A percentile compares a stretch with the other conserved stretches of the same genome.
Evolutionary conservation across 2,797 vertebrate species (phyloP).

Genomic region (Cheirogaleus major): DNA sequence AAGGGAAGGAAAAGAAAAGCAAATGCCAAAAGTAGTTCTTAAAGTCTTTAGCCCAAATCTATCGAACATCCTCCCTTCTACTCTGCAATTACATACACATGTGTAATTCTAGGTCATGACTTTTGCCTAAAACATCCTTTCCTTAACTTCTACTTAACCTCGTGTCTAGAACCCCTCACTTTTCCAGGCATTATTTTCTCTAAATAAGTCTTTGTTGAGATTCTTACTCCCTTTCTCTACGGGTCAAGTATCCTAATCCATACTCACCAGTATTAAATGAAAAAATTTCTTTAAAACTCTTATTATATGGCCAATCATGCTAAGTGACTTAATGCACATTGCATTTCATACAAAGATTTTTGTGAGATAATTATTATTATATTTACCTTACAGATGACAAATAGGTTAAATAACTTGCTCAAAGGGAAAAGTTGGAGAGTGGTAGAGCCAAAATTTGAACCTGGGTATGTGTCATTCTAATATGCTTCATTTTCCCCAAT

Average conservation of each 20-base stretch:
- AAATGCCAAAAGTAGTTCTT: neutral
- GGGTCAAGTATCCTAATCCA: neutral
- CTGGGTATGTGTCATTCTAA: neutral
- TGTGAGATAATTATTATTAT: neutral
- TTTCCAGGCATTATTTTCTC: neutral
- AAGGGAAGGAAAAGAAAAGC: neutral
- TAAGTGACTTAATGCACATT: neutral
- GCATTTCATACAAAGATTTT: neutral
- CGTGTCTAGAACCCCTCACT: neutral
- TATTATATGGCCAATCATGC: neutral
- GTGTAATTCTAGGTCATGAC: neutral
- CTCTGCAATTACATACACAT: neutral
- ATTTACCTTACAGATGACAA: neutral
- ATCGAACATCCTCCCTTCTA: neutral
- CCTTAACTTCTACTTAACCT: neutral
- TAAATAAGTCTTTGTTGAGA: neutral
- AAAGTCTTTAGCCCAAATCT: neutral
- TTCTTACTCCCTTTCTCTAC: neutral
- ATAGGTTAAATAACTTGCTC: neutral
- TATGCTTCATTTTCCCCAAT: neutral
- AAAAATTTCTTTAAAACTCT: neutral
- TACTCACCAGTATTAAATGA: neutral
- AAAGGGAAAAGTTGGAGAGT: neutral
- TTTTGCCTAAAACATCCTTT: neutral
- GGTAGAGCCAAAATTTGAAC: neutral